Base-by-base conservation (phyloP, 2,888 invertebrate species). In the Chymomyza fuscimana region DNA sequence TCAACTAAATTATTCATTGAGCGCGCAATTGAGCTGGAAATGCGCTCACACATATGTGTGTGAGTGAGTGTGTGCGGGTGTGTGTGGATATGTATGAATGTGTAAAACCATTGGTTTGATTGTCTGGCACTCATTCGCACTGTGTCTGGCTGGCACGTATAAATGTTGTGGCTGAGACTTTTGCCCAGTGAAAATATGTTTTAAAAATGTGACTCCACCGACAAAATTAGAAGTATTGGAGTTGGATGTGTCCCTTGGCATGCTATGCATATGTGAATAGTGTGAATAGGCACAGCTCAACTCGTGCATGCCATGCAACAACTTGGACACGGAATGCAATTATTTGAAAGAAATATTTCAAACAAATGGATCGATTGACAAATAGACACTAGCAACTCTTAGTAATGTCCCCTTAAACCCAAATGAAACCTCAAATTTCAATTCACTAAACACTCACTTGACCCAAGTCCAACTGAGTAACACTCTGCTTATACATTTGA, bases 11-110 rank as follows among this genome's bases (percentile, higher is more conserved):
- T 87, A 85, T 85, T 85, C 84, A 85, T 85, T 85, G 84, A 81
- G 81, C 81, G 86, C 81, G 87, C 87, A 81, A 85, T 87, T 85
- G 87, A 85, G 84, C 83, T 82, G 83, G 87, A 82, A 87, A 85
- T 82, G 86, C 85, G 85, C 74, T 73, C 70, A 58, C 70, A 58
- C 15, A 12, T 58, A 25, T 58, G 58, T 22, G 25, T 58, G 29
- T 58, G 58, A 22, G 54, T 19, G 16, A 7, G 15, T 7, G 19
- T 54, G 19, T 16, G 7, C 5, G n/a, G 60, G 1, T 62, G 46
- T n/a, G 40, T 59, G 50, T 63, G 51, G 65, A 58, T 46, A 56
- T 32, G 52, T n/a, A 3, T 60, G 60, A 56, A 56, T 63, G 46
- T 51, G 67, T 62, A 65, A 60, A 32, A 58, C 52, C 9, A 66